These are phyloP conservation scores for Sciurus carolinensis DNA, from an alignment of 2,797 vertebrate genomes.

Conservation along the genomic window DNA sequence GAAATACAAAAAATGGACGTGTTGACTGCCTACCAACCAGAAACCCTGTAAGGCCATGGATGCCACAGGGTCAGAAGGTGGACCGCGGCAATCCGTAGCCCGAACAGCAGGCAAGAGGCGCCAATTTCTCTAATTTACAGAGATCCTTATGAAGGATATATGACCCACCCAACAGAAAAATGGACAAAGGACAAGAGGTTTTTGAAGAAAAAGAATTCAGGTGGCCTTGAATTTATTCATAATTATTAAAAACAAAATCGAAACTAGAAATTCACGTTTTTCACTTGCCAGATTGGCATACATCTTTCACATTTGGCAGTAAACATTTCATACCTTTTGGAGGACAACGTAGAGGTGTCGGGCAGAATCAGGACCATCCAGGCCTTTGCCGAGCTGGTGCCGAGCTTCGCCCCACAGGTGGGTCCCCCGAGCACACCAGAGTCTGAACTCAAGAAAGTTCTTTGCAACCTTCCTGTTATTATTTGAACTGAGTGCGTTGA, in stretches of 20 bases:
- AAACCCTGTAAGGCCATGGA: neutral
- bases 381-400: fast-evolving
- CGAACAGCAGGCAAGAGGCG: neutral
- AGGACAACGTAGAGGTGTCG: too few species aligned
- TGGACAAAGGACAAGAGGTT: neutral
- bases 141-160: neutral
- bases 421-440: neutral
- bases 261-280: neutral
- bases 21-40: neutral
- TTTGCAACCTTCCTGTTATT: neutral
- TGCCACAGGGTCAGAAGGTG: too few species aligned
- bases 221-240: neutral
- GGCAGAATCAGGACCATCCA: neutral
- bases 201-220: neutral
- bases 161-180: neutral
- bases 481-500: neutral
- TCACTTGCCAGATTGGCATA: neutral
- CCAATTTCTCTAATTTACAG: neutral
- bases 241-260: neutral
- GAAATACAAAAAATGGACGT: neutral
- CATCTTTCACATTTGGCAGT: neutral
- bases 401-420: neutral
- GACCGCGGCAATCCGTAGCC: neutral
- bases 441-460: neutral
- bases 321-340: neutral